Evolutionary conservation across 2,113 vertebrate genomes (phyloP).

Genomic region (Chunga burmeisteri): DNA sequence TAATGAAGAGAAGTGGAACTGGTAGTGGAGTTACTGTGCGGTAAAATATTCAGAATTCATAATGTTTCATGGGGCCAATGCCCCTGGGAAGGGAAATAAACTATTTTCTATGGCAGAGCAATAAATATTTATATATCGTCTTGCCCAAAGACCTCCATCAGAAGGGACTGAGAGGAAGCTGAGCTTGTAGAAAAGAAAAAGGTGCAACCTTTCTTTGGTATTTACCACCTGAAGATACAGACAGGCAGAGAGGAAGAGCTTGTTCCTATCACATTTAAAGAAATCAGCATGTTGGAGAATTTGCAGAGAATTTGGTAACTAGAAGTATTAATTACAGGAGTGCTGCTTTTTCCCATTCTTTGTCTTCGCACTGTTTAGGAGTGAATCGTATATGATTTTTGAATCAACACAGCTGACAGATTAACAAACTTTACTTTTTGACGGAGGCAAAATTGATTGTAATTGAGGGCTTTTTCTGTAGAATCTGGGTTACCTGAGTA

Average conservation of each 20-base stretch:
- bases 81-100: constrained; percentile 35
- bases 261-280: not conserved
- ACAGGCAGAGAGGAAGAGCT: not conserved
- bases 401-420: not conserved
- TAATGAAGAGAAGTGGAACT: constrained; percentile 8
- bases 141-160: constrained; percentile 17
- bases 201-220: not conserved
- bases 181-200: constrained; percentile 1
- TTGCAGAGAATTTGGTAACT: not conserved
- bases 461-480: not conserved
- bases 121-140: constrained; percentile 34
- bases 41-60: constrained; percentile 31
- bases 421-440: not conserved
- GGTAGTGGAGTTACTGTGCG: not conserved
- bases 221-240: not conserved
- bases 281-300: not conserved
- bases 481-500: not conserved
- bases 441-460: not conserved
- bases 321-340: not conserved
- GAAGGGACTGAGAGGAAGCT: not conserved
- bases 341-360: not conserved
- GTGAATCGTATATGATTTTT: not conserved
- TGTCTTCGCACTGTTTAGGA: not conserved
- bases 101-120: constrained; percentile 6
- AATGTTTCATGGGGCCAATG: constrained; percentile 33